These are phyloP conservation scores for Carassius auratus DNA, from an alignment of 2,113 vertebrate species.

Conservation along the genomic window DNA sequence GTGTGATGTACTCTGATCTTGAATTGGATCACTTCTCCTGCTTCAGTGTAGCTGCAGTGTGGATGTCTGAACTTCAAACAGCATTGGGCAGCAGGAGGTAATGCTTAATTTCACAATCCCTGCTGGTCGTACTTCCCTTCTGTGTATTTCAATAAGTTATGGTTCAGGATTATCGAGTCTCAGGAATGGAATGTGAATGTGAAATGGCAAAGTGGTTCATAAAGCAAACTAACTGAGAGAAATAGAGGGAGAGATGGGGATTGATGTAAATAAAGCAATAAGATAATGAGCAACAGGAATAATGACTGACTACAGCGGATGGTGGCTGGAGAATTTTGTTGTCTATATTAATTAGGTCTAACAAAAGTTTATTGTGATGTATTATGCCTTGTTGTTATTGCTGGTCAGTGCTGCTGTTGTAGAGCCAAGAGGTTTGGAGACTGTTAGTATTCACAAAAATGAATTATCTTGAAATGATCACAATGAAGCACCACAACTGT, in stretches of 20 bases:
- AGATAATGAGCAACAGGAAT: not conserved
- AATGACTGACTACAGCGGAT: not conserved
- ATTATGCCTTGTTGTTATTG: not conserved
- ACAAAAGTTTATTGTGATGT: not conserved
- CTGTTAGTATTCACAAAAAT: no score
- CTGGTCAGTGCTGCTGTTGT: not conserved
- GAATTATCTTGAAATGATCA: no score
- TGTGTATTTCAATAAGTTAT: not conserved
- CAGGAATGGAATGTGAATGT: not conserved
- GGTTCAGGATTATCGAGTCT: not conserved
- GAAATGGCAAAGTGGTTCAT: not conserved
- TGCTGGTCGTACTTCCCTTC: not conserved
- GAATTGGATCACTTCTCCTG: not conserved
- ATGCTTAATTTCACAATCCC: not conserved
- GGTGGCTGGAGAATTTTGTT: not conserved
- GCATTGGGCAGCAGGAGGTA: not conserved
- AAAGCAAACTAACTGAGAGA: not conserved
- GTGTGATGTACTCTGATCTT: not conserved
- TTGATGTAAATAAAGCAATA: not conserved
- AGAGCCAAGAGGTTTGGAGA: not conserved
- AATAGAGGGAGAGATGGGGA: not conserved
- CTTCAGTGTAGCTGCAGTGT: not conserved
- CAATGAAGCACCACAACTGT: no score
- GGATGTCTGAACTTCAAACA: slow-evolving; percentile 33
- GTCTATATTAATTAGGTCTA: not conserved